These are phyloP conservation scores for Pangasianodon gigas DNA, from an alignment of 2,113 vertebrate species.

Conservation along the genomic window DNA sequence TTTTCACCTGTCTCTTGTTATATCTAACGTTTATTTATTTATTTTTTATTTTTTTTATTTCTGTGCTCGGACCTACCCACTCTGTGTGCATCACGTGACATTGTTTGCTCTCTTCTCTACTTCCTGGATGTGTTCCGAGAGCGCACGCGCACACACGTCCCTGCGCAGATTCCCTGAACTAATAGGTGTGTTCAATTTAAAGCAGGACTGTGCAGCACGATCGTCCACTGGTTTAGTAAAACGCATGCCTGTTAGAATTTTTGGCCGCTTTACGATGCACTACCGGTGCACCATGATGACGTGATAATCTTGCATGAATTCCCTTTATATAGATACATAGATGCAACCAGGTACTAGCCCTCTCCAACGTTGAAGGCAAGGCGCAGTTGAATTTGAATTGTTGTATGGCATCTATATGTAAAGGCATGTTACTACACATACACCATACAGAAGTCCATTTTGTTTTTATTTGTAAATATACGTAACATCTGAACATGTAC, in stretches of 20 bases:
- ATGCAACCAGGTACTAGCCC: too few species aligned
- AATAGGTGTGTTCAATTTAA: background rate
- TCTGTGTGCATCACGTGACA: background rate
- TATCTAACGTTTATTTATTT: background rate
- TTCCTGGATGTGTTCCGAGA: background rate
- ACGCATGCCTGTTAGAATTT: background rate
- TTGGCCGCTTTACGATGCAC: background rate
- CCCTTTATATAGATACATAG: too few species aligned
- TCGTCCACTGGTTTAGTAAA: background rate
- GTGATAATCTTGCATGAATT: too few species aligned
- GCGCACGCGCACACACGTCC: background rate
- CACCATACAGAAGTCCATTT: too few species aligned
- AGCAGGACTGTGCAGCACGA: background rate
- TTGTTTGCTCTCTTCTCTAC: background rate
- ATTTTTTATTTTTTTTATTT: background rate
- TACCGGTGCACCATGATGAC: background rate
- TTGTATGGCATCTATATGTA: too few species aligned
- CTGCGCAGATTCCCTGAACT: background rate
- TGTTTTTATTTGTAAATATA: too few species aligned
- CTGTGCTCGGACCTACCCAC: background rate
- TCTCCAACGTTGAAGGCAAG: too few species aligned
- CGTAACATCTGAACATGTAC: too few species aligned
- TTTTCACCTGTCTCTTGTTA: background rate
- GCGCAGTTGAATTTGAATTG: too few species aligned
- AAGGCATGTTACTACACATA: too few species aligned